These are phyloP conservation scores for Anneissia japonica DNA, from an alignment of 35 echinoderm and acorn worm genomes.

Conservation along the genomic window DNA sequence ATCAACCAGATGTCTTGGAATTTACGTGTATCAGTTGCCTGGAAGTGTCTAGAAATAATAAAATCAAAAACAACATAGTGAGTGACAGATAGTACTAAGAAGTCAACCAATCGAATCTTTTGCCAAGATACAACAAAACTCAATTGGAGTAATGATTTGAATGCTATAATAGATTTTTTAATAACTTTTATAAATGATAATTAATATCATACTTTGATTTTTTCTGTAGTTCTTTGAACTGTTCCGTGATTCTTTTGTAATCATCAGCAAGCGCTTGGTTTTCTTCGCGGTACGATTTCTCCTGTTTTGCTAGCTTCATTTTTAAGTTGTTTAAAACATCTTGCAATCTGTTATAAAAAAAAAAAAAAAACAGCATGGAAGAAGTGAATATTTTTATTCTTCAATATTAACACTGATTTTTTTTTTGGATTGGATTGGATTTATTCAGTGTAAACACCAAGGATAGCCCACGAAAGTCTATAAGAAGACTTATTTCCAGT, in stretches of 20 bases:
- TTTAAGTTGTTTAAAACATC: slow-evolving; percentile 95
- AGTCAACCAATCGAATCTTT: not conserved
- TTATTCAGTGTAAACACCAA: no score
- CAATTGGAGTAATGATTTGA: not conserved
- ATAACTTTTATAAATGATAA: not conserved
- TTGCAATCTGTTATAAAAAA: slow-evolving; percentile 59
- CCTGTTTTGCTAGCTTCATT: slow-evolving; percentile 89
- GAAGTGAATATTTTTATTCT: no score
- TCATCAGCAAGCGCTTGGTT: slow-evolving; percentile 92
- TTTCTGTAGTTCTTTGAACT: slow-evolving; percentile 98
- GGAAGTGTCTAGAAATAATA: slow-evolving; percentile 75
- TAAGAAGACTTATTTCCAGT: no score
- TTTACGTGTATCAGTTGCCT: slow-evolving; percentile 91
- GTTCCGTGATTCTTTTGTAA: slow-evolving; percentile 97
- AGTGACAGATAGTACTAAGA: no score
- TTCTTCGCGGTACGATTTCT: slow-evolving; percentile 94
- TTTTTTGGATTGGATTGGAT: no score
- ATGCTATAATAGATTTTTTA: no score
- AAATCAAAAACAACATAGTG: no score
- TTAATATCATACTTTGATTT: slow-evolving; percentile 85
- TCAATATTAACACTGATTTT: no score
- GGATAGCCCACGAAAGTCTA: no score
- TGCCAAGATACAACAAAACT: not conserved
- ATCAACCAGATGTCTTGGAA: slow-evolving; percentile 98
- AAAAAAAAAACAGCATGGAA: no score